Evolutionary conservation across 2,888 invertebrate genomes (phyloP).

Genomic region (Tetheella fluctuosa): DNA sequence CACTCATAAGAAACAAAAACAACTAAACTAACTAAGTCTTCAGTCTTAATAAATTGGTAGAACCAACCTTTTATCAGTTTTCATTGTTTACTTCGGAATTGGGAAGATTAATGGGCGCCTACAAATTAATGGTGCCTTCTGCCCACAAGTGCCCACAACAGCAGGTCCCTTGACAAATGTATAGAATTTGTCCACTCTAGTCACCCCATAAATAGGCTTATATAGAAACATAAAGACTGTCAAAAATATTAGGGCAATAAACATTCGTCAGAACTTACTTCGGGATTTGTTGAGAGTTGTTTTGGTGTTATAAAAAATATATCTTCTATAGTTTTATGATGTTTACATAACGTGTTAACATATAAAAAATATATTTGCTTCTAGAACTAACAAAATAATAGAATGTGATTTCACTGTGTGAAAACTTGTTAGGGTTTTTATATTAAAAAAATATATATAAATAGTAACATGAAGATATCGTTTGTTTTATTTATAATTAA

Average conservation of each 20-base stretch:
- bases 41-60: too few species aligned
- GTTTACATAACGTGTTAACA: too few species aligned
- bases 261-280: slow-evolving; percentile 9
- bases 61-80: slow-evolving; percentile 45
- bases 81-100: slow-evolving; percentile 61
- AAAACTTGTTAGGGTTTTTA: too few species aligned
- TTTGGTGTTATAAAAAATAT: not conserved
- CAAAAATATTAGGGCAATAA: slow-evolving; percentile 19
- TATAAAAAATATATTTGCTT: too few species aligned
- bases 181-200: slow-evolving; percentile 57
- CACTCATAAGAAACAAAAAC: too few species aligned
- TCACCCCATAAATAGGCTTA: slow-evolving; percentile 26
- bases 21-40: too few species aligned
- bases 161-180: slow-evolving; percentile 61
- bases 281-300: not conserved
- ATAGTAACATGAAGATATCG: too few species aligned
- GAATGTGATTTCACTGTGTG: too few species aligned
- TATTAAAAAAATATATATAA: too few species aligned
- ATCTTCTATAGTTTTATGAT: not conserved
- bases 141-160: slow-evolving; percentile 37
- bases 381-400: too few species aligned
- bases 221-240: slow-evolving; percentile 17
- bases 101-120: slow-evolving; percentile 58
- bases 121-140: slow-evolving; percentile 61
- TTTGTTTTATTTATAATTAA: too few species aligned